phyloP scores from a whole-genome alignment of 2,888 invertebrate genomes.

The Reticulitermes lucifugus region DNA sequence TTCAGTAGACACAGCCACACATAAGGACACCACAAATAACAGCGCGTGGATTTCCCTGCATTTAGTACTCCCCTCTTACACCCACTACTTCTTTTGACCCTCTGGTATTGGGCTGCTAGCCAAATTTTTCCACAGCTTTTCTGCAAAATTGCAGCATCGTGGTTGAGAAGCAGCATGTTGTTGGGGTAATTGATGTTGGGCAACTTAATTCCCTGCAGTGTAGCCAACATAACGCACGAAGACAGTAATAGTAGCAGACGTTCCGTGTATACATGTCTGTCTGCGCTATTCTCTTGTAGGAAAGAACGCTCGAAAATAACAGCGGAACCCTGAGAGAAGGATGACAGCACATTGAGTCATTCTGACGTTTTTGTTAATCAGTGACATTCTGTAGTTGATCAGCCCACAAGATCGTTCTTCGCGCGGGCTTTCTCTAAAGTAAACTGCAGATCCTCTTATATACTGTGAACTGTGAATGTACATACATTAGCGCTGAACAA shows the following conservation, averaged over 20 bases:
- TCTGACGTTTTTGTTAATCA: not conserved
- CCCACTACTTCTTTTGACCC: slow-evolving; percentile 11
- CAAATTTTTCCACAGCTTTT: slow-evolving; percentile 44
- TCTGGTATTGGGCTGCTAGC: slow-evolving; percentile 36
- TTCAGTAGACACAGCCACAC: not conserved
- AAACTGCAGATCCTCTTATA: too few relatives aligned
- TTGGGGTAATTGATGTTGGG: slow-evolving; percentile 39
- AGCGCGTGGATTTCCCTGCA: not conserved
- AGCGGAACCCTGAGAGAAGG: too few relatives aligned
- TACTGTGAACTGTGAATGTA: too few relatives aligned
- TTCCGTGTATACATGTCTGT: slow-evolving; percentile 6
- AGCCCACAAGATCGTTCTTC: not conserved
- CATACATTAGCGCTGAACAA: too few relatives aligned
- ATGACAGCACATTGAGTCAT: not conserved
- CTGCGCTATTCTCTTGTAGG: not conserved
- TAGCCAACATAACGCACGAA: slow-evolving; percentile 30
- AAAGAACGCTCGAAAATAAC: too few relatives aligned
- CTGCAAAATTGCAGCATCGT: slow-evolving; percentile 38
- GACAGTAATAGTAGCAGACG: not conserved
- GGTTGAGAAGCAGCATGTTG: slow-evolving; percentile 40
- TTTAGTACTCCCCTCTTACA: slow-evolving; percentile 23
- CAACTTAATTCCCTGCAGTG: slow-evolving; percentile 36
- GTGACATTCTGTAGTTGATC: not conserved
- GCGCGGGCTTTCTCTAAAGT: too few relatives aligned
- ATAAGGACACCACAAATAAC: slow-evolving; percentile 21